Base-by-base conservation (phyloP, 2,888 invertebrate genomes). In the Metalampra italica region DNA sequence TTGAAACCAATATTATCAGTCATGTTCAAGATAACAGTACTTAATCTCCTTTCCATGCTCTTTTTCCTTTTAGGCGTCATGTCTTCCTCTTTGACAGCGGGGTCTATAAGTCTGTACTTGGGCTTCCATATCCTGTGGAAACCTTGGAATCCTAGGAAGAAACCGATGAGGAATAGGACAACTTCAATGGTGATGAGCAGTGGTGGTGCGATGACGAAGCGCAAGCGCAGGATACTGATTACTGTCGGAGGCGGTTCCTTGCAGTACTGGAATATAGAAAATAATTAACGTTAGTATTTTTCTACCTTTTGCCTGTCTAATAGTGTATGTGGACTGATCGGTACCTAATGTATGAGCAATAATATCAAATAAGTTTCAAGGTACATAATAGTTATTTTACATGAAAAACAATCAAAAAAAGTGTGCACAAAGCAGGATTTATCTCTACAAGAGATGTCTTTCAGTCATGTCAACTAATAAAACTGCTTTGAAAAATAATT, bases 151-250 rank as follows among this genome's bases (percentile, higher is more conserved):
- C 90, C 73, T 9, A 91, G 71, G 44, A 85, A 69, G 5, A 88
- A 43, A 1, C 92, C 92, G 5, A 78, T 62, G 44, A 86, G 43
- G 52, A 90, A 70, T 34, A 91, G 73, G 0, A 89, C 38, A n/a
- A 89, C 75, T 45, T 89, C 80, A 0, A 87, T 34, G 0, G 83
- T 75, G 57, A 88, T 81, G 62, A 92, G 73, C 1, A 90, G 59
- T 0, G 90, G 82, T 0, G 92, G 92, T 0, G 84, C 89, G 40
- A 90, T 76, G 52, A 90, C 80, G 52, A 91, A 81, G 1, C 91
- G 82, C 0, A 91, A 67, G 14, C 82, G 79, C 0, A 91, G 72
- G 1, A 92, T 62, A 3, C 75, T 60, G 15, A 81, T 62, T 3
- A 92, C 66, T 0, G 77, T 68, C 29, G 78, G 60, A 0, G 92